phyloP scores from a whole-genome alignment of 1,140 invertebrate genomes.

The Ooceraea biroi region DNA sequence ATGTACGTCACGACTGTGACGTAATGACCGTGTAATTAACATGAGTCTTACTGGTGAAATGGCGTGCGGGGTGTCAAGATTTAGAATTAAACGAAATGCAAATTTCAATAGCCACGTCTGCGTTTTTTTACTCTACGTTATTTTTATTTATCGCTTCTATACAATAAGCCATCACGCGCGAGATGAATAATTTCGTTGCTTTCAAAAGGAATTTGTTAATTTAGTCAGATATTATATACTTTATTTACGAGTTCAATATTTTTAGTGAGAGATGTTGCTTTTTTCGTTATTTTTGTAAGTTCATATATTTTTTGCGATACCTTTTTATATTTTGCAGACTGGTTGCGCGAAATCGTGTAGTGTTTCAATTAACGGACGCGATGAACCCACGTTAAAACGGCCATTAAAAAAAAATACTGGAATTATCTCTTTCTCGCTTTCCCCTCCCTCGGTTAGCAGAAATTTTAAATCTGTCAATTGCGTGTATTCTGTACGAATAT shows the following conservation, averaged over 20 bases:
- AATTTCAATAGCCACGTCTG: not conserved
- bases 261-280: not conserved
- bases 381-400: constrained; percentile 31
- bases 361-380: constrained; percentile 11
- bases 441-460: not conserved
- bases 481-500: constrained; percentile 18
- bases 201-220: not conserved
- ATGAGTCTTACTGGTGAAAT: not conserved
- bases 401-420: constrained; percentile 18
- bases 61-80: not conserved
- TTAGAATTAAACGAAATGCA: not conserved
- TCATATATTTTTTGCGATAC: not conserved
- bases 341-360: not conserved
- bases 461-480: constrained; percentile 57
- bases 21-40: not conserved
- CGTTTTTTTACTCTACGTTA: not conserved
- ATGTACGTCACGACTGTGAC: constrained; percentile 9
- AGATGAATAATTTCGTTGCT: constrained; percentile 6
- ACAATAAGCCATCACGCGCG: no score
- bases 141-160: not conserved
- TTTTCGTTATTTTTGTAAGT: constrained; percentile 1
- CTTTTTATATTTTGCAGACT: not conserved
- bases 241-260: constrained; percentile 10
- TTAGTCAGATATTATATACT: not conserved
- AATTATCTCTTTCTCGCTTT: constrained; percentile 4